Conservation (phyloP, 2,797 vertebrate genomes). For the Limnodromus scolopaceus region DNA sequence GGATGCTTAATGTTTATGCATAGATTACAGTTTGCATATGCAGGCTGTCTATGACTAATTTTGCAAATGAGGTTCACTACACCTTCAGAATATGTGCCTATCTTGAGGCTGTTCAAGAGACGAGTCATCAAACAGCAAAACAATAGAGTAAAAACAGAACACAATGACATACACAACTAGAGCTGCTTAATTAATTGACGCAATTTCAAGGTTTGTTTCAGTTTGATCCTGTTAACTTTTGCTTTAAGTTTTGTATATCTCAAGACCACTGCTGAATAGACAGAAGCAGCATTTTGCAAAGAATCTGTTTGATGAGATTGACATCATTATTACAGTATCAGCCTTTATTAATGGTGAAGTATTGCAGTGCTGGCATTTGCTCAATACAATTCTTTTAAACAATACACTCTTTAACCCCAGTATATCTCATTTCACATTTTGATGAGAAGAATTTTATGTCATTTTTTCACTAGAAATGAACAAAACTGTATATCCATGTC, state of each 20-base stretch:
- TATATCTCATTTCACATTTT: background rate
- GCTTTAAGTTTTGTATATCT: background rate
- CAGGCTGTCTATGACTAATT: constrained; percentile 19
- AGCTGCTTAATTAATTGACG: background rate
- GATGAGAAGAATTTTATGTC: background rate
- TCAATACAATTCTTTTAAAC: background rate
- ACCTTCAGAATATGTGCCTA: background rate
- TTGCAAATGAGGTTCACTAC: background rate
- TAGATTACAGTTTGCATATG: constrained; percentile 12
- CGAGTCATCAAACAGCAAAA: background rate
- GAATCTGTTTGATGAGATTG: background rate
- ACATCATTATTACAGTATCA: background rate
- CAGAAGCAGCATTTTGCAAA: background rate
- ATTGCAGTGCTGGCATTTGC: background rate
- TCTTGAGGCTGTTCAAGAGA: background rate
- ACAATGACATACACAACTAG: background rate
- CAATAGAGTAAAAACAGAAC: background rate
- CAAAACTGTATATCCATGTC: rapidly evolving
- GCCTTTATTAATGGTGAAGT: background rate
- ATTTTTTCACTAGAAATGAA: background rate
- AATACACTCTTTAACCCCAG: background rate
- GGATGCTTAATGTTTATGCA: constrained; percentile 1
- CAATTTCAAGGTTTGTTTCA: background rate
- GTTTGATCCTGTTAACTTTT: background rate
- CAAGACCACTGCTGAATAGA: background rate